Base-by-base conservation (phyloP, 2,113 vertebrate genomes). In the Tachysurus vachellii region DNA sequence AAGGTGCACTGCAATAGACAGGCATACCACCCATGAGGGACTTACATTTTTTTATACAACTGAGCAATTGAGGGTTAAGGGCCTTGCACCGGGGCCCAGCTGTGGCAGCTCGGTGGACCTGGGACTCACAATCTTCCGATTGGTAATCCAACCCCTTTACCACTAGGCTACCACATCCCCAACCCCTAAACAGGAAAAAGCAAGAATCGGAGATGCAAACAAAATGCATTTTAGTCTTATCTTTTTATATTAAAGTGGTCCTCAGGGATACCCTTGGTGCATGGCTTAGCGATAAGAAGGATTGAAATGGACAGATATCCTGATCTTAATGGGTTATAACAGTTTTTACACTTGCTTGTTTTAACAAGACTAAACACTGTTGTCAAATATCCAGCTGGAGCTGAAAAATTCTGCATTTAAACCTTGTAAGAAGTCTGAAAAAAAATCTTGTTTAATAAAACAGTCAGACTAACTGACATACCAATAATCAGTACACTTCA, bases 261-360 rank as follows among this genome's bases (percentile, higher is more conserved):
- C 82, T 57, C 8, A 64, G 76, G 57, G 85, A 54, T 28, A 64
- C 61, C 28, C 44, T 53, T 68, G 79, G 61, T 80, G 50, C 61
- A 64, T 57, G n/a, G 61, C 61, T 66, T 87, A 75, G 42, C 61
- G 75, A 82, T 70, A 56, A 71, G 70, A 80, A 54, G 66, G 64
- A 57, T 73, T 61, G 61, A 47, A 50, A 42, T 6, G 59, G 70
- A 82, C 70, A 85, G 50, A 89, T 57, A 83, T 82, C 79, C 84
- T 76, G 75, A 62, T 66, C 84, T 80, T 85, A 73, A 88, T 80
- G 44, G 26, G 61, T 57, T 86, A 80, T 59, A 86, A 84, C 62
- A 44, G 73, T 31, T 36, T 36, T n/a, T n/a, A n/a, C n/a, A n/a
- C n/a, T n/a, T n/a, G n/a, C n/a, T n/a, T n/a, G n/a, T n/a, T n/a